A percentile compares a stretch with the other conserved stretches of the same genome.
Conservation (phyloP, 2,888 invertebrate species). For the Scaptomyza reducta region DNA sequence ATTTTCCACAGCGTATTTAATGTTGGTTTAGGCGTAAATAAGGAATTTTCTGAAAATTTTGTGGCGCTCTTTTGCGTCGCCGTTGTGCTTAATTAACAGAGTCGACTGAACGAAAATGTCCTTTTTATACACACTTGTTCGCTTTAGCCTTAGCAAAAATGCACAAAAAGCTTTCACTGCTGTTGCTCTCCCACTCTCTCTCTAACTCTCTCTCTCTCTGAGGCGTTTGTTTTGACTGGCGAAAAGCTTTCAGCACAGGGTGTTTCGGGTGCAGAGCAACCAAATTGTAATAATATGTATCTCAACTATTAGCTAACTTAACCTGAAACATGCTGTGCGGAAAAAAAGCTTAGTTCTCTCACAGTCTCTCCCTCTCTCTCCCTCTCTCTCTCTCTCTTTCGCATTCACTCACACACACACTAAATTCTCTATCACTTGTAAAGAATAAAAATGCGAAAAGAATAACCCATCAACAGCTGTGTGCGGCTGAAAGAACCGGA, state of each 20-base stretch:
- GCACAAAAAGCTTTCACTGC: conserved; percentile 61
- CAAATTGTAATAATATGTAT: not conserved
- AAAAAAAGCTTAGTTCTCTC: conserved; percentile 12
- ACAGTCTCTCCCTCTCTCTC: not conserved
- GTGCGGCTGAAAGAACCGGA: conserved; percentile 32
- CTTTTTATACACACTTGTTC: conserved; percentile 83
- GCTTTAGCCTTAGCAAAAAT: conserved; percentile 67
- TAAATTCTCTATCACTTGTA: not conserved
- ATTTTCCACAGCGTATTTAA: conserved; percentile 15
- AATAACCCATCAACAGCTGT: conserved; percentile 50
- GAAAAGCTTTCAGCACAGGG: conserved; percentile 52
- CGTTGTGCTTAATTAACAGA: conserved; percentile 70
- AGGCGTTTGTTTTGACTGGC: conserved; percentile 53
- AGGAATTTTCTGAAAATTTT: conserved; percentile 26
- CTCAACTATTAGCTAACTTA: not conserved
- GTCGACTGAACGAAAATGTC: conserved; percentile 76
- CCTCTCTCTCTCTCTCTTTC: conserved; percentile 2
- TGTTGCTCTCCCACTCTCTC: conserved; percentile 30
- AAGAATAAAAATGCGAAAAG: conserved; percentile 20
- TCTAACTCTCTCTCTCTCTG: conserved; percentile 9
- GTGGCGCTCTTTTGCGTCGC: conserved; percentile 65
- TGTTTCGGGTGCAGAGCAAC: conserved; percentile 4
- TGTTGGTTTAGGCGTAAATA: conserved; percentile 45
- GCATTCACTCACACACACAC: conserved; percentile 2
- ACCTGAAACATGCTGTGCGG: conserved; percentile 22